Conservation (phyloP, 2,113 vertebrate species). For the Cyanocitta stelleri region DNA sequence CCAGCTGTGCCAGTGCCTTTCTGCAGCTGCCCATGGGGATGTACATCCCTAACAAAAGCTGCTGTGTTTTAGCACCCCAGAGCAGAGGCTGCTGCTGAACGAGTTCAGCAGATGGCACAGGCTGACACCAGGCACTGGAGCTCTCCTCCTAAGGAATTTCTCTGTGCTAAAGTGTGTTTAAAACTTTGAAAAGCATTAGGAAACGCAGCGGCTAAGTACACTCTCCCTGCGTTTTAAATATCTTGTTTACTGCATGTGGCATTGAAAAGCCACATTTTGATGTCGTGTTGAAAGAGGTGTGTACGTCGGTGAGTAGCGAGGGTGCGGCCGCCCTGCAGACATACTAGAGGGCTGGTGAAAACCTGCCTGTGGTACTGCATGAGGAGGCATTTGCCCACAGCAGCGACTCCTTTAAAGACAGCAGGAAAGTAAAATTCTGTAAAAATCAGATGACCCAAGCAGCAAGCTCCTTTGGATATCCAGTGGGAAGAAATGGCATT, state of each 20-base stretch:
- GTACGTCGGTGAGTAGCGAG: rapidly evolving
- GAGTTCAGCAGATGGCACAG: not conserved
- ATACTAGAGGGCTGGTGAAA: not conserved
- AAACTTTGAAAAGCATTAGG: not conserved
- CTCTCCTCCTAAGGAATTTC: not conserved
- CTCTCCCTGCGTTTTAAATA: not conserved
- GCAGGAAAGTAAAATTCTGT: not conserved
- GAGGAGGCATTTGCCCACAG: not conserved
- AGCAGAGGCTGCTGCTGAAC: not conserved
- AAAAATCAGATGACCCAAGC: not conserved
- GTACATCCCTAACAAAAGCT: not conserved
- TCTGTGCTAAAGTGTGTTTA: not conserved
- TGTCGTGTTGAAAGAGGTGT: not conserved
- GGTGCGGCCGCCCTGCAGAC: not conserved
- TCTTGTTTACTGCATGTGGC: not conserved
- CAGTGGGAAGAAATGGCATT: not conserved
- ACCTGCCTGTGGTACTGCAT: not conserved
- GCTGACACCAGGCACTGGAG: not conserved
- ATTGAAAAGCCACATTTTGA: not conserved
- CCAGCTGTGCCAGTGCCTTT: not conserved
- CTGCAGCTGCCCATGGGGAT: not conserved
- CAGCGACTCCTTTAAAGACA: not conserved
- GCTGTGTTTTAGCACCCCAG: not conserved
- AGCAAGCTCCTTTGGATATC: not conserved
- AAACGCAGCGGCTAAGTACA: not conserved